These are phyloP conservation scores for Baccha elongata DNA, from an alignment of 2,888 invertebrate genomes.

Conservation along the genomic window DNA sequence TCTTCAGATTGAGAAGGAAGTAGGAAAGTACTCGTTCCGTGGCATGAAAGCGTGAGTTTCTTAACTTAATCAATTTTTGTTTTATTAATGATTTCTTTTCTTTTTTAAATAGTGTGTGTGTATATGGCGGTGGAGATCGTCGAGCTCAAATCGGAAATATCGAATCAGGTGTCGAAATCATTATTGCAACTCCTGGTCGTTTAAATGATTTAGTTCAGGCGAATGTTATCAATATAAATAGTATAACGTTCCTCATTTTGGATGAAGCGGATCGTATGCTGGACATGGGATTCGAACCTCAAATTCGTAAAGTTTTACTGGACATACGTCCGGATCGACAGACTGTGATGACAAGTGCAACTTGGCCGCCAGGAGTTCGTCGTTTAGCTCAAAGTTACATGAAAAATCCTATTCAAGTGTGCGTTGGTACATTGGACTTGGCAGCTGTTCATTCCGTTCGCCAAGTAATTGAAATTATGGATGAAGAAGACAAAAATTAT, in stretches of 20 bases:
- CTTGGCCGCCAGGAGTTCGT: constrained; percentile 95
- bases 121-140: constrained; percentile 95
- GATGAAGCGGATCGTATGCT: constrained; percentile 97
- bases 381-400: constrained; percentile 93
- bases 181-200: constrained; percentile 97
- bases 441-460: constrained; percentile 94
- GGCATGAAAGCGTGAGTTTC: constrained; percentile 90
- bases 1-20: constrained; percentile 95
- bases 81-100: constrained; percentile 14
- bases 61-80: background rate
- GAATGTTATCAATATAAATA: constrained; percentile 88
- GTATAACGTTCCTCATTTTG: constrained; percentile 93
- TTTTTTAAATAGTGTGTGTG: constrained; percentile 86
- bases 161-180: constrained; percentile 93
- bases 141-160: constrained; percentile 90
- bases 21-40: constrained; percentile 93
- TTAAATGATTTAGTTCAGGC: constrained; percentile 93
- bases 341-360: constrained; percentile 98
- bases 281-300: constrained; percentile 94
- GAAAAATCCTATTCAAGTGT: constrained; percentile 94
- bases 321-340: constrained; percentile 94
- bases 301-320: constrained; percentile 91
- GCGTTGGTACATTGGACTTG: constrained; percentile 93
- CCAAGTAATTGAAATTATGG: constrained; percentile 90
- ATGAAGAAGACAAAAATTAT: constrained; percentile 87